Evolutionary conservation across 2,797 vertebrate genomes (phyloP).

Genomic region (Cetoscarus ocellatus): DNA sequence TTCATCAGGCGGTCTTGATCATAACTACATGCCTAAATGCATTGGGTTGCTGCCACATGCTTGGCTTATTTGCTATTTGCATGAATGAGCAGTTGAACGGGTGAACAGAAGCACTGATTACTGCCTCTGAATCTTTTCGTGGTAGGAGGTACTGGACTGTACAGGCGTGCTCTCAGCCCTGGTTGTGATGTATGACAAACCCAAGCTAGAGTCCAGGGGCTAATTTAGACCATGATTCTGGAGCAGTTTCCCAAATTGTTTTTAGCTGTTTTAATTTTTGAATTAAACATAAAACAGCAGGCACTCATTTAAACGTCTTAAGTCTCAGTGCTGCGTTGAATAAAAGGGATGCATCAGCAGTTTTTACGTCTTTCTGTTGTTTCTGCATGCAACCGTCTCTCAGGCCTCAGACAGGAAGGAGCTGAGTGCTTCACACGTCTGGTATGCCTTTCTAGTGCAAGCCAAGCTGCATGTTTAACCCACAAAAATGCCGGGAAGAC

Average conservation of each 20-base stretch:
- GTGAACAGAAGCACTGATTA: too few relatives aligned
- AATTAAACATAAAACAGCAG: constrained; percentile 14
- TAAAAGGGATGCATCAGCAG: constrained; percentile 3
- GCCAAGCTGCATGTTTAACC: constrained; percentile 81
- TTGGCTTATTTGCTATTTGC: too few relatives aligned
- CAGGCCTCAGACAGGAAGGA: constrained; percentile 75
- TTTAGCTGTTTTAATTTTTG: constrained; percentile 12
- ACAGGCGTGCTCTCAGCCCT: too few relatives aligned
- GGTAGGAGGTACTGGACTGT: too few relatives aligned
- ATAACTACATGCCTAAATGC: too few relatives aligned
- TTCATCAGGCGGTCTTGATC: too few relatives aligned
- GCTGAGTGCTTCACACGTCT: constrained; percentile 79
- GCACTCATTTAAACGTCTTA: constrained; percentile 8
- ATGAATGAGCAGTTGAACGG: too few relatives aligned
- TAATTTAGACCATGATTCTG: constrained; percentile 1
- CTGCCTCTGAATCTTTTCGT: too few relatives aligned
- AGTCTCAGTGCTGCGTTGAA: not conserved
- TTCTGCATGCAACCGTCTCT: constrained; percentile 56
- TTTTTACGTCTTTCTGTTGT: constrained; percentile 43
- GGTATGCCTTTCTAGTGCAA: constrained; percentile 80
- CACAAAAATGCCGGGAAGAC: constrained; percentile 79
- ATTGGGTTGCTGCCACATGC: too few relatives aligned
- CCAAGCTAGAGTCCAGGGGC: not conserved
- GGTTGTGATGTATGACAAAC: not conserved
- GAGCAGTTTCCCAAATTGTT: not conserved